A percentile compares a stretch with the other conserved stretches of the same genome.
phyloP scores from a whole-genome alignment of 2,113 vertebrate species.

The human region GRCh38 chr12:16615501-16616000 shows the following conservation, averaged over 20 bases:
- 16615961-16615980: background rate
- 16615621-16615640: background rate
- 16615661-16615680: background rate
- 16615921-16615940: background rate
- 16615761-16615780: background rate
- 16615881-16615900: background rate
- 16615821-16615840: background rate
- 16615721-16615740: background rate
- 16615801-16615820: background rate
- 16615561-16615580: background rate
- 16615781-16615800: background rate
- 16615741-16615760: constrained; percentile 10
- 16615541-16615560: background rate
- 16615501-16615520: background rate
- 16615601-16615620: background rate
- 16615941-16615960: background rate
- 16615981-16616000: background rate
- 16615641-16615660: background rate
- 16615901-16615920: background rate
- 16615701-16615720: background rate
- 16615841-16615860: background rate
- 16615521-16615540: background rate
- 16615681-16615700: background rate
- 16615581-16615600: background rate
- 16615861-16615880: background rate